A percentile compares a stretch with the other conserved stretches of the same genome.
phyloP scores from a whole-genome alignment of 2,888 invertebrate species.

The Pollenia angustigena region DNA sequence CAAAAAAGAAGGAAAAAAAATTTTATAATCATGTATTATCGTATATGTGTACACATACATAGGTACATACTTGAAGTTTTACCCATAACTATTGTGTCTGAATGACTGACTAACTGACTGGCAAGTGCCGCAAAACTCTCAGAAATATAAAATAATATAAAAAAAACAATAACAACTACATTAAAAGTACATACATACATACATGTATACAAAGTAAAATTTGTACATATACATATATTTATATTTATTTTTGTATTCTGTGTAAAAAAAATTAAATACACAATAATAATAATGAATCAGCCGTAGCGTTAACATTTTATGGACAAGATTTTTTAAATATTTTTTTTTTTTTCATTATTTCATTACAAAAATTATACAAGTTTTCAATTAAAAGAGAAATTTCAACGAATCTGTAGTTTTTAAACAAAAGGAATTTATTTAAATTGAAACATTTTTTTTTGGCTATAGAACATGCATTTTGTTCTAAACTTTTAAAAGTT shows the following conservation, averaged over 20 bases:
- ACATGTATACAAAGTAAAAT: slow-evolving; percentile 3
- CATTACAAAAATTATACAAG: not conserved
- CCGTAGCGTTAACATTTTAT: slow-evolving; percentile 51
- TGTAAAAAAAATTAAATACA: slow-evolving; percentile 55
- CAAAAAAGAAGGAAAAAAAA: slow-evolving; percentile 35
- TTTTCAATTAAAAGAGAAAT: not conserved
- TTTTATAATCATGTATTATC: slow-evolving; percentile 31
- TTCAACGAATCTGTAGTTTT: slow-evolving; percentile 16
- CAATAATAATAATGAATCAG: slow-evolving; percentile 67
- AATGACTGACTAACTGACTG: slow-evolving; percentile 5
- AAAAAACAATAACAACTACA: slow-evolving; percentile 19
- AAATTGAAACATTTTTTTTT: slow-evolving; percentile 12
- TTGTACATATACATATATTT: slow-evolving; percentile 38
- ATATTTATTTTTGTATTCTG: slow-evolving; percentile 47
- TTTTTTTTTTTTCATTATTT: slow-evolving; percentile 20
- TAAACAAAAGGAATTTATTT: not conserved
- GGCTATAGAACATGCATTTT: slow-evolving; percentile 34
- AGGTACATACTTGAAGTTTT: slow-evolving; percentile 46
- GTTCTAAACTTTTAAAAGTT: slow-evolving; percentile 66
- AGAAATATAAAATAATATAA: slow-evolving; percentile 21
- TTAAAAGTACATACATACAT: slow-evolving; percentile 36
- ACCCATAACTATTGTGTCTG: slow-evolving; percentile 45
- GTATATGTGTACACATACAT: not conserved
- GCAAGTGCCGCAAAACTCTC: slow-evolving; percentile 38
- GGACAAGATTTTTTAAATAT: slow-evolving; percentile 41